phyloP scores from a whole-genome alignment of 2,797 vertebrate genomes.

The Pachyuromys duprasi region DNA sequence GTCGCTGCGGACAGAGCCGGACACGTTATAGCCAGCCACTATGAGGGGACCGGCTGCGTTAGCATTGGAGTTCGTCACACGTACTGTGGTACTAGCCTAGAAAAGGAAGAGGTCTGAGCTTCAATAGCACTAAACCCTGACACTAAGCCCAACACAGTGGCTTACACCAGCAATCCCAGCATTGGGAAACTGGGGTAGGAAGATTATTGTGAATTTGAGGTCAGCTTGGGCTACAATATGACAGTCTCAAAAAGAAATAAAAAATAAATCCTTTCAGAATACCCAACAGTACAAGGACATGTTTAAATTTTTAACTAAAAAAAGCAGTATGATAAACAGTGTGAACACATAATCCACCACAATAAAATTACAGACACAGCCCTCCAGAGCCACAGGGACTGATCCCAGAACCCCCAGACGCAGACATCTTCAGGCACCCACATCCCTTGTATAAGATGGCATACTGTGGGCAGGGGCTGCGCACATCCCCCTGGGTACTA shows the following conservation, averaged over 20 bases:
- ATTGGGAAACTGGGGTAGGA: background rate
- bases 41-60: slow-evolving; percentile 91
- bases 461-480: background rate
- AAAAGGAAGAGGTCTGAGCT: background rate
- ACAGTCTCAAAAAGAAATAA: background rate
- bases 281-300: background rate
- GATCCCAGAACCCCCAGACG: background rate
- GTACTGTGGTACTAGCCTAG: slow-evolving; percentile 92
- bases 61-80: slow-evolving; percentile 94
- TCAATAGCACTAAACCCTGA: background rate
- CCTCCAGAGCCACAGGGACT: background rate
- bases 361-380: background rate
- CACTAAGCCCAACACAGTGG: background rate
- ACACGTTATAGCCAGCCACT: slow-evolving; percentile 97
- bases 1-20: slow-evolving; percentile 96
- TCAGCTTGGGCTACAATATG: background rate
- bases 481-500: background rate
- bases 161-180: background rate
- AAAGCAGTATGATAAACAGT: background rate
- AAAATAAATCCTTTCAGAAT: background rate
- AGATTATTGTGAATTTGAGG: background rate
- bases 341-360: background rate
- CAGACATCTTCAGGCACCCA: background rate
- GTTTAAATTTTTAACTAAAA: background rate
- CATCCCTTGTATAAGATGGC: background rate